Evolutionary conservation across 1,140 invertebrate species (phyloP), one percentile per base, ranked within the genome.

Genomic region (Drosophila setifemur): DNA sequence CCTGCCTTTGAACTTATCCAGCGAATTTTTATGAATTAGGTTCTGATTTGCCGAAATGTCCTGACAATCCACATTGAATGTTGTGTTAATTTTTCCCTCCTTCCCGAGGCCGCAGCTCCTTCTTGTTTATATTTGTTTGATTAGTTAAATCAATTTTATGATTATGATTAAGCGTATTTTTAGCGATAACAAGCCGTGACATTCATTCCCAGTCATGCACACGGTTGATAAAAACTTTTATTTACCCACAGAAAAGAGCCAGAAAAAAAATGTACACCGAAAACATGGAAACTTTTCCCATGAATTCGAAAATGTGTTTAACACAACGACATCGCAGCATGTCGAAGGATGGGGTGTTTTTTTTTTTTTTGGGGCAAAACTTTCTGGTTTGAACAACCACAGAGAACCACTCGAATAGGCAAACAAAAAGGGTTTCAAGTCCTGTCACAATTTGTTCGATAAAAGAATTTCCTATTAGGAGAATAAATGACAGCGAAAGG

Each of bases 81-180:
- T 50, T 73, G 81, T 81, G 75, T 73, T 86, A 75, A 81, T 83
- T 85, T 60, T 55, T 16, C 29, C 29, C 8, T 28, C 8, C 11
- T 14, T 14, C 35, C 18, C n/a, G n/a, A n/a, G n/a, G n/a, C n/a
- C n/a, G n/a, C n/a, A n/a, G n/a, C n/a, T n/a, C 11, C 39, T 3
- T 28, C 33, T 44, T 71, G 43, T 63, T 75, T 85, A 74, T 63
- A 44, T 12, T 49, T 45, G 39, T 85, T 79, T 85, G 81, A 85
- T 85, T 86, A 86, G 81, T 85, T 86, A 72, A 85, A 74, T 86
- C 64, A 86, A 85, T 86, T 85, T 85, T 48, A 66, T 79, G 81
- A 86, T 85, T 75, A 86, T 79, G 64, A 66, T 74, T 77, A 83
- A 66, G 60, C 45, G 37, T 44, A 54, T 67, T 63, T 33, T n/a